These are phyloP conservation scores for Darevskia mixta DNA, from an alignment of 2,797 vertebrate genomes.

Conservation along the genomic window DNA sequence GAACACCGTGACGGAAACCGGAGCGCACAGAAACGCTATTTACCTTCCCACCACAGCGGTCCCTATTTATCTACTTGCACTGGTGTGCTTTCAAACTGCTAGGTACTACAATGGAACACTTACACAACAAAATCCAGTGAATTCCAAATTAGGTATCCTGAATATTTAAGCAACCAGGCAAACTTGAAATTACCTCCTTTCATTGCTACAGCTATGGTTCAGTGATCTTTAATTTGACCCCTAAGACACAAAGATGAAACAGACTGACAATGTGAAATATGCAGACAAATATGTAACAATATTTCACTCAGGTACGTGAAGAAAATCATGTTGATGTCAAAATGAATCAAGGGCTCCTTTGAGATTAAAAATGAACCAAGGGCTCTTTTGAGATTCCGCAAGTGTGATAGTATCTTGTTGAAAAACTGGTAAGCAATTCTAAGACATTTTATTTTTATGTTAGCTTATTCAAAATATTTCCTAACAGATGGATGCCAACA, in stretches of 20 bases:
- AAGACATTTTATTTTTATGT: background rate
- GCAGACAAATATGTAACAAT: background rate
- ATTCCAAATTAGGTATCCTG: background rate
- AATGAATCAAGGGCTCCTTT: background rate
- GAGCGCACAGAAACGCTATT: too few species aligned
- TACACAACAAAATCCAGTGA: background rate
- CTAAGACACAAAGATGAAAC: background rate
- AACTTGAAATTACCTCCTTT: background rate
- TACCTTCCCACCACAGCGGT: too few species aligned
- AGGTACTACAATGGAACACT: background rate
- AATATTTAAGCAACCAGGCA: background rate
- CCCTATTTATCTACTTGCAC: too few species aligned
- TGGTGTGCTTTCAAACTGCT: too few species aligned
- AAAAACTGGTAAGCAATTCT: background rate
- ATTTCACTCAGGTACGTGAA: background rate
- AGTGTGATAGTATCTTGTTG: background rate
- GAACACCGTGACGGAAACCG: too few species aligned
- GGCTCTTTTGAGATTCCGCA: background rate
- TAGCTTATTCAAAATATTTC: background rate
- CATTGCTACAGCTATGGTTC: background rate
- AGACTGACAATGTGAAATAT: background rate
- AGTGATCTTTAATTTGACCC: background rate
- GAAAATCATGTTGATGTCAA: background rate
- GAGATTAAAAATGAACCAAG: background rate
- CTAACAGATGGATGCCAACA: too few species aligned